Conservation (phyloP, 2,888 invertebrate species). For the Lordiphosa andalusiaca region DNA sequence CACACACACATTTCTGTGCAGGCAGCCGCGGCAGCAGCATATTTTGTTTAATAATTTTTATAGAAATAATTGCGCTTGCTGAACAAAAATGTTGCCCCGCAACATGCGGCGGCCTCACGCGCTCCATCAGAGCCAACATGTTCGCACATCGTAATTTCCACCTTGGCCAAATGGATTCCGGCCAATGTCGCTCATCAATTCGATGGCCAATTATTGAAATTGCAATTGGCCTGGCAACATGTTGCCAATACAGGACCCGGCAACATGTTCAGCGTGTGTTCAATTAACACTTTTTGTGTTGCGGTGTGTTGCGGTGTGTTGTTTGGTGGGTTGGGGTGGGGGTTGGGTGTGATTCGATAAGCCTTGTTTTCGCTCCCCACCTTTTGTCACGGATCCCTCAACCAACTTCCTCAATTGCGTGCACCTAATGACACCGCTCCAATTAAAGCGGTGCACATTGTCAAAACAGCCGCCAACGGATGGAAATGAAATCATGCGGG, state of each 20-base stretch:
- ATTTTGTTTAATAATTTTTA: slow-evolving; percentile 19
- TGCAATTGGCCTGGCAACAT: slow-evolving; percentile 29
- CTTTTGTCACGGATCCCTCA: no score
- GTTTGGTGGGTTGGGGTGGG: no score
- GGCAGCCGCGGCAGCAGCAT: neutral
- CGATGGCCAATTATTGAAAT: slow-evolving; percentile 76
- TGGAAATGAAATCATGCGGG: slow-evolving; percentile 52
- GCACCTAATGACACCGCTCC: slow-evolving; percentile 75
- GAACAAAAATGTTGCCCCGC: slow-evolving; percentile 6
- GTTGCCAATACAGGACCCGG: slow-evolving; percentile 31
- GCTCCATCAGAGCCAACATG: slow-evolving; percentile 32
- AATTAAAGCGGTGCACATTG: slow-evolving; percentile 69
- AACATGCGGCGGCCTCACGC: slow-evolving; percentile 39
- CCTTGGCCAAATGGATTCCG: slow-evolving; percentile 20
- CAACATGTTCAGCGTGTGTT: slow-evolving; percentile 48
- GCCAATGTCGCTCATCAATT: slow-evolving; percentile 70
- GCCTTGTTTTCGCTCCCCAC: no score
- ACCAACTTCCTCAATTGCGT: slow-evolving; percentile 52
- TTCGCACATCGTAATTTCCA: slow-evolving; percentile 69
- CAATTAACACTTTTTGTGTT: slow-evolving; percentile 69
- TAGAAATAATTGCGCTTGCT: slow-evolving; percentile 32
- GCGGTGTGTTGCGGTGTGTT: no score
- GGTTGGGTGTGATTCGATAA: no score
- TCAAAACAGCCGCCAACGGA: slow-evolving; percentile 70
- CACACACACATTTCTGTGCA: slow-evolving; percentile 11